These are phyloP conservation scores for Ciconia maguari DNA, from an alignment of 2,113 vertebrate genomes.

Conservation along the genomic window DNA sequence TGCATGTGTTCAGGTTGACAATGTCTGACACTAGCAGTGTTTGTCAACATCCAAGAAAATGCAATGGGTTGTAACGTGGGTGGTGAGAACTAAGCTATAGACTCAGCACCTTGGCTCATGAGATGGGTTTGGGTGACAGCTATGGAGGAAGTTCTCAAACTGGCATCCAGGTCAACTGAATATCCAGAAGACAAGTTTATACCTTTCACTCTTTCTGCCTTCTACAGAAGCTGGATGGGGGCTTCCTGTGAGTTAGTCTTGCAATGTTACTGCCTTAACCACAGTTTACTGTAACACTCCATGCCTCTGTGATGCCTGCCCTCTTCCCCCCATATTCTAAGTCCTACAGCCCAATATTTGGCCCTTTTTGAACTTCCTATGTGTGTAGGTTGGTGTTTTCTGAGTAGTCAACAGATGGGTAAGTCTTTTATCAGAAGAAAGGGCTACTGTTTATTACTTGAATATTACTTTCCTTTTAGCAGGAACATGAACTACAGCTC, in stretches of 20 bases:
- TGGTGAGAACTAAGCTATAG: background rate
- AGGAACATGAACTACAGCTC: background rate
- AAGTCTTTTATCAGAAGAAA: background rate
- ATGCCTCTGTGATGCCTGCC: background rate
- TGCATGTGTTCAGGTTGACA: background rate
- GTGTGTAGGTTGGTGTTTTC: background rate
- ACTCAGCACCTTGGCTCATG: fast-evolving
- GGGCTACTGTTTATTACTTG: background rate
- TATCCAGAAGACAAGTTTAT: background rate
- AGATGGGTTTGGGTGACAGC: background rate
- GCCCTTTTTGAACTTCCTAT: background rate
- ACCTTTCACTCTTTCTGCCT: background rate
- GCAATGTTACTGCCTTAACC: background rate
- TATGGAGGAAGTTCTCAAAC: background rate
- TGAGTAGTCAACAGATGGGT: background rate
- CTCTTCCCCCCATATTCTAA: background rate
- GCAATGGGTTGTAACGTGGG: background rate
- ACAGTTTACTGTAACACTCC: background rate
- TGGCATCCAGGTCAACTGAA: background rate
- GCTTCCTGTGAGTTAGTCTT: background rate
- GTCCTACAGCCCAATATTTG: background rate
- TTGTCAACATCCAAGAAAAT: background rate
- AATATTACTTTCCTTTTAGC: background rate
- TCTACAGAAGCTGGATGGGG: background rate
- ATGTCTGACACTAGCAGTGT: background rate